phyloP scores from a whole-genome alignment of 2,888 invertebrate species.

The Metopia argyrocephala region DNA sequence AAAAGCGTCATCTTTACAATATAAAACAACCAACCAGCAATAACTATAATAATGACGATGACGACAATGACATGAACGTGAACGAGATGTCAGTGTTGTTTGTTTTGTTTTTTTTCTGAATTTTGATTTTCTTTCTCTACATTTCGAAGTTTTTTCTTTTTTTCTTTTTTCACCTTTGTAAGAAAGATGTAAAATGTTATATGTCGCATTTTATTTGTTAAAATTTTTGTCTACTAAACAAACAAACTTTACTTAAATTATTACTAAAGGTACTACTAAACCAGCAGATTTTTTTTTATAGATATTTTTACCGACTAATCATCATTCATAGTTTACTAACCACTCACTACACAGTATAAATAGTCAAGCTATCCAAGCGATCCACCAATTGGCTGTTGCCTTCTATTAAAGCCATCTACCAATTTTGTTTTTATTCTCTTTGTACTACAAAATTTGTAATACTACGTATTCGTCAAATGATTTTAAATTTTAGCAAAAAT shows the following conservation, averaged over 20 bases:
- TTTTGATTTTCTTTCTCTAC: constrained; percentile 9
- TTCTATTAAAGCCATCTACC: constrained; percentile 13
- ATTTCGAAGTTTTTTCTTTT: too few relatives aligned
- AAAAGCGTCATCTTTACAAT: constrained; percentile 42
- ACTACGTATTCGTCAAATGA: constrained; percentile 33
- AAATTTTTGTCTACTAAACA: constrained; percentile 36
- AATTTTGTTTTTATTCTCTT: constrained; percentile 41
- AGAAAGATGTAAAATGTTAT: constrained; percentile 31
- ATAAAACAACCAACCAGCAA: constrained; percentile 46
- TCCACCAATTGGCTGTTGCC: not conserved
- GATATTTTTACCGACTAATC: constrained; percentile 25
- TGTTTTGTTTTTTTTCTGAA: constrained; percentile 31
- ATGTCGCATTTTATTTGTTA: constrained; percentile 38
- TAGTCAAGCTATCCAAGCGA: constrained; percentile 8
- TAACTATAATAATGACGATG: constrained; percentile 58
- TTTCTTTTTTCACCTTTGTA: constrained; percentile 14
- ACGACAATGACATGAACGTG: constrained; percentile 66
- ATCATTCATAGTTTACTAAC: constrained; percentile 4
- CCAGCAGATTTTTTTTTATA: not conserved
- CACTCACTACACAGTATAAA: not conserved
- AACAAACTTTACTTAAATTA: not conserved
- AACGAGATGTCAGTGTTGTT: constrained; percentile 66
- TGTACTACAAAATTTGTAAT: constrained; percentile 38
- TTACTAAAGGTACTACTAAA: not conserved
- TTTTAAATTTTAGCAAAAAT: constrained; percentile 48